phyloP scores from a whole-genome alignment of 2,888 invertebrate genomes.

The Arenicola marina region DNA sequence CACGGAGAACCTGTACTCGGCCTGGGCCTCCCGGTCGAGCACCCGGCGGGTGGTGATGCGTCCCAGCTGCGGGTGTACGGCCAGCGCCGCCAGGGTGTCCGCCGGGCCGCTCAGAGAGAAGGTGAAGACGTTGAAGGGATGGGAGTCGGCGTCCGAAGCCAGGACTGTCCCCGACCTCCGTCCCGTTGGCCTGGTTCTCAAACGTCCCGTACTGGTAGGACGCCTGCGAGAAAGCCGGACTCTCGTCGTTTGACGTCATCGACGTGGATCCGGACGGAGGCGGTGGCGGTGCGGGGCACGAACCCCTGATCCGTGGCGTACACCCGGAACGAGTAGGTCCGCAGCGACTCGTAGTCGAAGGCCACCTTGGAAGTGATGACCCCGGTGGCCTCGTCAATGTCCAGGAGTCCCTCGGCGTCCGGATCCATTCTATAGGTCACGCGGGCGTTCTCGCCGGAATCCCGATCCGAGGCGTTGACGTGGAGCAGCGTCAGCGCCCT shows the following conservation, averaged over 20 bases:
- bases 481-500: background rate
- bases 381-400: conserved; percentile 22
- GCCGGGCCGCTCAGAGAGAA: conserved; percentile 30
- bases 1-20: conserved; percentile 22
- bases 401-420: too few species aligned
- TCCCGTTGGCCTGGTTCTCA: conserved; percentile 29
- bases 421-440: too few species aligned
- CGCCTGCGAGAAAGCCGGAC: conserved; percentile 38
- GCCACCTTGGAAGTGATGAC: conserved; percentile 13
- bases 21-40: conserved; percentile 69
- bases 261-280: conserved; percentile 42
- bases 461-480: conserved; percentile 28
- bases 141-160: conserved; percentile 26
- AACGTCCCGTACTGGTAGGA: conserved; percentile 26
- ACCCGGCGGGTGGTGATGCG: conserved; percentile 70
- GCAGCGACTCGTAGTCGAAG: conserved; percentile 29
- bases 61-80: conserved; percentile 41
- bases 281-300: conserved; percentile 40
- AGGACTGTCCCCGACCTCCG: conserved; percentile 28
- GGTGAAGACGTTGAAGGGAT: conserved; percentile 22
- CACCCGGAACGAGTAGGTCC: conserved; percentile 38
- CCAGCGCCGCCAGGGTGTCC: conserved; percentile 47
- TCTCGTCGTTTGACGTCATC: conserved; percentile 53
- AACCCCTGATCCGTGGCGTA: conserved; percentile 46
- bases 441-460: conserved; percentile 43